phyloP scores from a whole-genome alignment of 2,113 vertebrate species.

The Nannospalax galili region DNA sequence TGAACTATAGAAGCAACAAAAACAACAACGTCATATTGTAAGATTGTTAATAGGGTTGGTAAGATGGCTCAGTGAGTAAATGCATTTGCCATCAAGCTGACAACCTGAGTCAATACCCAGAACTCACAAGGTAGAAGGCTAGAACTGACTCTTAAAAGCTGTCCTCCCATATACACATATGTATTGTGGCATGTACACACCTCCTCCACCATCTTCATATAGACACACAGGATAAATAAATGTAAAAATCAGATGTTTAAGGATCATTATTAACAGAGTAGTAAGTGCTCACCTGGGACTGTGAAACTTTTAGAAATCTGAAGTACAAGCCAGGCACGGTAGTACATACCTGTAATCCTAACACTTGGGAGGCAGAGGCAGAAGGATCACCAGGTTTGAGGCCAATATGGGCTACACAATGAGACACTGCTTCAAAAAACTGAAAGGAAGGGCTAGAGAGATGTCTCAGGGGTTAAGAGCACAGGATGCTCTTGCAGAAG shows the following conservation, averaged over 20 bases:
- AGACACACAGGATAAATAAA: not conserved
- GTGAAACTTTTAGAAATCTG: too few species aligned
- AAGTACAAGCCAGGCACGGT: too few species aligned
- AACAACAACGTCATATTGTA: not conserved
- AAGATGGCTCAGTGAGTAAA: not conserved
- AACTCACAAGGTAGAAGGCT: not conserved
- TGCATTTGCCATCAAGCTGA: not conserved
- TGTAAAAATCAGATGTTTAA: not conserved
- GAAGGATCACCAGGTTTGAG: not conserved
- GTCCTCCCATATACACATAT: not conserved
- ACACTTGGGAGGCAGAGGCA: not conserved
- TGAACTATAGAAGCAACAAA: not conserved
- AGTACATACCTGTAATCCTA: not conserved
- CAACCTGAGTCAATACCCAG: not conserved
- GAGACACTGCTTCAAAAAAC: not conserved
- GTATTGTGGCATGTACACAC: accelerated
- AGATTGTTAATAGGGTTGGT: not conserved
- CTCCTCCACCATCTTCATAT: too few species aligned
- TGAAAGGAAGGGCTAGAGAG: not conserved
- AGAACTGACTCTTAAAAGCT: not conserved
- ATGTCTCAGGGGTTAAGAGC: too few species aligned
- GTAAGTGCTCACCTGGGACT: not conserved
- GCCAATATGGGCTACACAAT: not conserved
- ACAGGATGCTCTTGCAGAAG: too few species aligned
- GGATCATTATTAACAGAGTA: not conserved